These are phyloP conservation scores for Lycophotia porphyrea DNA, from an alignment of 2,888 invertebrate species.

Conservation along the genomic window DNA sequence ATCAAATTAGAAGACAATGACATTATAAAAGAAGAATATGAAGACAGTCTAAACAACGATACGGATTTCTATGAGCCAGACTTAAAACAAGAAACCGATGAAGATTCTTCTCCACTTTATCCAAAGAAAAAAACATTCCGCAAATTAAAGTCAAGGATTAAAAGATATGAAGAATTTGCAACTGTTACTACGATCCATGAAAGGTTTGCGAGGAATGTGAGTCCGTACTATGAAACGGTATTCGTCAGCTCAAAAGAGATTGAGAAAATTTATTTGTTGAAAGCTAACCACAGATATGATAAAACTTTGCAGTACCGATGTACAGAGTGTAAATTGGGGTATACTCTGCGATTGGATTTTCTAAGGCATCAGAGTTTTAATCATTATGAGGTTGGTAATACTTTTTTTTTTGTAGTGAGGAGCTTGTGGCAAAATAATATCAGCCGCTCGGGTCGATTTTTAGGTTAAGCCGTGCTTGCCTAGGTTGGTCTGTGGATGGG, in stretches of 20 bases:
- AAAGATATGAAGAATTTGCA: conserved; percentile 40
- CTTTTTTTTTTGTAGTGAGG: too few relatives aligned
- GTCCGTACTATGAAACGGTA: conserved; percentile 52
- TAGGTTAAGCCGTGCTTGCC: too few relatives aligned
- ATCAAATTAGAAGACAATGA: conserved; percentile 50
- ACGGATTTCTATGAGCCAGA: conserved; percentile 36
- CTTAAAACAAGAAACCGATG: conserved; percentile 25
- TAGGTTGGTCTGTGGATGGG: too few relatives aligned
- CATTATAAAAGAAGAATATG: conserved; percentile 51
- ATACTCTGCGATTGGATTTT: conserved; percentile 64
- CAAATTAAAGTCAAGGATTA: conserved; percentile 21
- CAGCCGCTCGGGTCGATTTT: too few relatives aligned
- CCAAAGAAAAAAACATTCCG: not conserved
- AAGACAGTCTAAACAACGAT: conserved; percentile 28
- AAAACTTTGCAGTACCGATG: conserved; percentile 33
- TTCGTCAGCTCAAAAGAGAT: conserved; percentile 65
- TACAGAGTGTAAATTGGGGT: conserved; percentile 60
- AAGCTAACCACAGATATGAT: not conserved
- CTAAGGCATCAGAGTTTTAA: conserved; percentile 69
- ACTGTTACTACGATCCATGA: conserved; percentile 18
- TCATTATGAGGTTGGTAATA: conserved; percentile 70
- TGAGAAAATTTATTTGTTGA: conserved; percentile 59
- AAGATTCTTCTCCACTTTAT: not conserved
- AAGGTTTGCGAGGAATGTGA: not conserved
- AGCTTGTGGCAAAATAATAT: too few relatives aligned